These are phyloP conservation scores for Gerris buenoi DNA, from an alignment of 1,140 invertebrate genomes.

Conservation along the genomic window DNA sequence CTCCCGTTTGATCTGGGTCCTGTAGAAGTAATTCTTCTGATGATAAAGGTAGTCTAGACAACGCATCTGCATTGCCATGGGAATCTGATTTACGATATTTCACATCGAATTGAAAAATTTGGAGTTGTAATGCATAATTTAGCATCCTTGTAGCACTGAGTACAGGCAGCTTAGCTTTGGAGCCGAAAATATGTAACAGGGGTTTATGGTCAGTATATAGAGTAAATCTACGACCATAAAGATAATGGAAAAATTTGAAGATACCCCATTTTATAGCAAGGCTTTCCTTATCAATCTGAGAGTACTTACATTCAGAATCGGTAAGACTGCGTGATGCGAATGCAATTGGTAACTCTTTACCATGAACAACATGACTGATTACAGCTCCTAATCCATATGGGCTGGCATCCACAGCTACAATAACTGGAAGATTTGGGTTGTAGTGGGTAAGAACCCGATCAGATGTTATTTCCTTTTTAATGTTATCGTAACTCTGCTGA, in stretches of 20 bases:
- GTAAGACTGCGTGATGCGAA: too few species aligned
- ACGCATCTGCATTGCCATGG: neutral
- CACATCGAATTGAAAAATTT: conserved; percentile 6
- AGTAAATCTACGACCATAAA: too few species aligned
- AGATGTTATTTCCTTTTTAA: neutral
- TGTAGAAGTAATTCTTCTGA: neutral
- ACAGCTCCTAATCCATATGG: neutral
- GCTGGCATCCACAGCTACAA: neutral
- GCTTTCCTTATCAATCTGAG: too few species aligned
- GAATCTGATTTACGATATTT: conserved; percentile 2
- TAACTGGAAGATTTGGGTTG: neutral
- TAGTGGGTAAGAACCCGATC: neutral
- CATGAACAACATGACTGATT: too few species aligned
- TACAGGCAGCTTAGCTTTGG: neutral
- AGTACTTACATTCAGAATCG: too few species aligned
- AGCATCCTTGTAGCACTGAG: conserved; percentile 4
- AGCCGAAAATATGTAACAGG: conserved; percentile 3
- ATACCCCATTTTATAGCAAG: too few species aligned
- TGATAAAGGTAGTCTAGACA: neutral
- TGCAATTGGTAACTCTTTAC: too few species aligned
- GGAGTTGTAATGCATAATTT: conserved; percentile 3
- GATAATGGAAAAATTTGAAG: too few species aligned
- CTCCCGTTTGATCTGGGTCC: neutral
- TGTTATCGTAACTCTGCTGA: neutral
- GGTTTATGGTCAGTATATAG: too few species aligned